Evolutionary conservation across 35 echinoderm and acorn worm species (phyloP).

Genomic region (Anneissia japonica): DNA sequence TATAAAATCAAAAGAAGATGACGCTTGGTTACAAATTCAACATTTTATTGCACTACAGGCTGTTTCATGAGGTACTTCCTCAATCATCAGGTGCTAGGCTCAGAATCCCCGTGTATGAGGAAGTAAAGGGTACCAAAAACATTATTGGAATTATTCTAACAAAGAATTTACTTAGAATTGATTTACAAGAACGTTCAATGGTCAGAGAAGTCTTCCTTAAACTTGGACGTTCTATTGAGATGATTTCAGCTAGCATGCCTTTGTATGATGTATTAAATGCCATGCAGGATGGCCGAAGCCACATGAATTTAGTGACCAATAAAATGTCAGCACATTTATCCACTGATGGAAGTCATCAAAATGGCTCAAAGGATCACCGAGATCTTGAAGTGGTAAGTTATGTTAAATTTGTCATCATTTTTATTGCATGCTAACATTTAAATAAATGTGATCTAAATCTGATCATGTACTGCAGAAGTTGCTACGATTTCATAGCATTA

Average conservation of each 20-base stretch:
- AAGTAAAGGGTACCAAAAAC: conserved; percentile 1
- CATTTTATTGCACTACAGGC: too few relatives aligned
- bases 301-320: conserved; percentile 33
- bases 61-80: too few relatives aligned
- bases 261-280: conserved; percentile 61
- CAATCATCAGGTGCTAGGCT: too few relatives aligned
- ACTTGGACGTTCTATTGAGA: conserved; percentile 33
- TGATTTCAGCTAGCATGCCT: conserved; percentile 36
- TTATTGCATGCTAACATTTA: too few relatives aligned
- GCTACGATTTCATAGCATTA: too few relatives aligned
- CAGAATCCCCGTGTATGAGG: conserved; percentile 52
- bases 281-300: conserved; percentile 50
- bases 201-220: conserved; percentile 29
- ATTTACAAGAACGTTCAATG: conserved; percentile 20
- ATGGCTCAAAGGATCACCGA: neutral
- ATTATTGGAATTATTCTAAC: conserved; percentile 45
- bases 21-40: too few relatives aligned
- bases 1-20: too few relatives aligned
- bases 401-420: neutral
- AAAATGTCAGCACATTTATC: neutral
- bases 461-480: too few relatives aligned
- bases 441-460: too few relatives aligned
- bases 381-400: neutral
- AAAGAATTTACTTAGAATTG: conserved; percentile 54
- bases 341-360: neutral